phyloP scores from a whole-genome alignment of 1,140 invertebrate species.

The Spodoptera frugiperda region DNA sequence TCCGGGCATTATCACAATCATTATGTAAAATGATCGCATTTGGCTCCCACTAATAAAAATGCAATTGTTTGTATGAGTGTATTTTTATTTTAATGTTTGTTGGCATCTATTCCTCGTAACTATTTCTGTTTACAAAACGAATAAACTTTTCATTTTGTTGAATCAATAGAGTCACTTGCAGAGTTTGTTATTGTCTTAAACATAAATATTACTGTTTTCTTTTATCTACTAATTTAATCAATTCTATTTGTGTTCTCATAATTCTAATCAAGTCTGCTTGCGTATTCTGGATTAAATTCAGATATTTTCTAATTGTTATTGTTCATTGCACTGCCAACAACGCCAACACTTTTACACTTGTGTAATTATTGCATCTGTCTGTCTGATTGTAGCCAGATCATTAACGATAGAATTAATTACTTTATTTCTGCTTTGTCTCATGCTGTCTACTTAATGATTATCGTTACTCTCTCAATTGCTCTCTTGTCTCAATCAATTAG shows the following conservation, averaged over 20 bases:
- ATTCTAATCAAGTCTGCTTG: neutral
- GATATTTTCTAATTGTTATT: neutral
- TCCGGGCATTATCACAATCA: neutral
- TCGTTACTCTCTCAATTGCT: no score
- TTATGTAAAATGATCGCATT: no score
- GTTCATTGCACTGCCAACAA: neutral
- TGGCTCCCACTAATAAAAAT: no score
- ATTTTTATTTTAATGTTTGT: neutral
- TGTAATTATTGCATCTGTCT: neutral
- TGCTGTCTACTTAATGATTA: no score
- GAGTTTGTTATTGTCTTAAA: conserved; percentile 13
- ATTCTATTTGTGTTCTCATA: neutral
- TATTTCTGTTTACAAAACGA: conserved; percentile 14
- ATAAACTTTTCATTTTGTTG: conserved; percentile 20
- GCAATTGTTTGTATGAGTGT: no score
- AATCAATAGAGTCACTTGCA: conserved; percentile 13
- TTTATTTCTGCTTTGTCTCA: no score
- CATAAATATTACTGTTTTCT: conserved; percentile 3
- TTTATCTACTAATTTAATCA: neutral
- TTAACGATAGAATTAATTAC: no score
- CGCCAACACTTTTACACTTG: neutral
- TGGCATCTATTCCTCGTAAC: conserved; percentile 7
- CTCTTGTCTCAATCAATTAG: no score
- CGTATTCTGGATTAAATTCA: neutral
- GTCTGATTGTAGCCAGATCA: no score